Percentiles rank a stretch among this genome's conserved stretches.
phyloP scores from a whole-genome alignment of 2,888 invertebrate genomes.

The Ashinkailepas kermadecensis region DNA sequence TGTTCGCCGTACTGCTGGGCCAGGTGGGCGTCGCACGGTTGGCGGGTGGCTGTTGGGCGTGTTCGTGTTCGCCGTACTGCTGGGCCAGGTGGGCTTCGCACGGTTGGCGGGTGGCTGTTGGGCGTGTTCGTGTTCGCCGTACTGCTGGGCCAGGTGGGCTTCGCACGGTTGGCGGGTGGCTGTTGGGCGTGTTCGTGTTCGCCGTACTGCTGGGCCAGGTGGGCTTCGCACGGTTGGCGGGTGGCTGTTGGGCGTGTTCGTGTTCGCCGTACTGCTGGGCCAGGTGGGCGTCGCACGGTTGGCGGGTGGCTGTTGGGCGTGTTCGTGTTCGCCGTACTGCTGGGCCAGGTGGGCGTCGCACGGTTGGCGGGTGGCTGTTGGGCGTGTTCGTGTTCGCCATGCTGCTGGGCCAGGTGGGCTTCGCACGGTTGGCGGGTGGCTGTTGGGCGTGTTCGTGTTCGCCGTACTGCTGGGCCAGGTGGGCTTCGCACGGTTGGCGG shows the following conservation, averaged over 20 bases:
- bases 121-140: slow-evolving; percentile 93
- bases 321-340: slow-evolving; percentile 86
- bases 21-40: slow-evolving; percentile 44
- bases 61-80: slow-evolving; percentile 86
- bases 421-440: slow-evolving; percentile 50
- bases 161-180: slow-evolving; percentile 50
- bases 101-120: slow-evolving; percentile 53
- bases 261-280: slow-evolving; percentile 86
- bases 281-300: slow-evolving; percentile 44
- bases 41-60: slow-evolving; percentile 80
- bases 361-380: slow-evolving; percentile 53
- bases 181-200: slow-evolving; percentile 91
- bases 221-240: not conserved
- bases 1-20: slow-evolving; percentile 86
- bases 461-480: slow-evolving; percentile 80
- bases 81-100: slow-evolving; percentile 56
- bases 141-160: slow-evolving; percentile 65
- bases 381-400: slow-evolving; percentile 93
- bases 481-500: not conserved
- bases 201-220: slow-evolving; percentile 80
- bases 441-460: slow-evolving; percentile 91
- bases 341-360: slow-evolving; percentile 56
- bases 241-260: slow-evolving; percentile 82
- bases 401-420: slow-evolving; percentile 65
- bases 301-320: slow-evolving; percentile 80